Evolutionary conservation across 2,888 invertebrate species (phyloP).

Genomic region (Sphaerophoria taeniata): DNA sequence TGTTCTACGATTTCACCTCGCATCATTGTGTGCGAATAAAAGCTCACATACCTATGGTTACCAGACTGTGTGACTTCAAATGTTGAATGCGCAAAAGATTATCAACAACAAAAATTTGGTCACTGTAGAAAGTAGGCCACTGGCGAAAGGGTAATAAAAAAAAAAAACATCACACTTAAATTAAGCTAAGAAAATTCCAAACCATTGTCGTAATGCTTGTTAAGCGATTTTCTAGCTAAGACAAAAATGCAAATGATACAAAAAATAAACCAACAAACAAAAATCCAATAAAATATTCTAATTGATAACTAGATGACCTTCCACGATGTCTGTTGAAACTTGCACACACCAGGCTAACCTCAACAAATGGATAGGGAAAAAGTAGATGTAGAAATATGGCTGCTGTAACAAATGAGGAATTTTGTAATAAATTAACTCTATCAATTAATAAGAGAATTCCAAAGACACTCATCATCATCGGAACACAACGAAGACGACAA

Average conservation of each 20-base stretch:
- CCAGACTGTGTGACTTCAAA: conserved; percentile 35
- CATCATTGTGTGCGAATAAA: conserved; percentile 16
- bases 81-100: neutral
- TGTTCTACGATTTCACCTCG: conserved; percentile 36
- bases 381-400: conserved; percentile 15
- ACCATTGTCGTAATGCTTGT: conserved; percentile 32
- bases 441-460: conserved; percentile 48
- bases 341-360: conserved; percentile 25
- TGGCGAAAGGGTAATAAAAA: conserved; percentile 53
- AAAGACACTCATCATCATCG: conserved; percentile 36
- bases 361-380: neutral
- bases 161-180: conserved; percentile 1
- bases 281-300: conserved; percentile 55
- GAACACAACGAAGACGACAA: neutral
- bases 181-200: conserved; percentile 41
- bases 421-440: conserved; percentile 61
- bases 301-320: conserved; percentile 56
- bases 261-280: neutral
- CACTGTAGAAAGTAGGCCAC: conserved; percentile 57
- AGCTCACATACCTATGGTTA: conserved; percentile 25
- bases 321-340: conserved; percentile 63
- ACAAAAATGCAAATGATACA: conserved; percentile 7
- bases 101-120: neutral
- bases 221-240: conserved; percentile 33
- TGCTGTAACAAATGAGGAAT: conserved; percentile 63